A percentile compares a stretch with the other conserved stretches of the same genome.
These are phyloP conservation scores for Drosophila sp. DNA, from an alignment of 1,140 invertebrate genomes.

Conservation along the genomic window DNA sequence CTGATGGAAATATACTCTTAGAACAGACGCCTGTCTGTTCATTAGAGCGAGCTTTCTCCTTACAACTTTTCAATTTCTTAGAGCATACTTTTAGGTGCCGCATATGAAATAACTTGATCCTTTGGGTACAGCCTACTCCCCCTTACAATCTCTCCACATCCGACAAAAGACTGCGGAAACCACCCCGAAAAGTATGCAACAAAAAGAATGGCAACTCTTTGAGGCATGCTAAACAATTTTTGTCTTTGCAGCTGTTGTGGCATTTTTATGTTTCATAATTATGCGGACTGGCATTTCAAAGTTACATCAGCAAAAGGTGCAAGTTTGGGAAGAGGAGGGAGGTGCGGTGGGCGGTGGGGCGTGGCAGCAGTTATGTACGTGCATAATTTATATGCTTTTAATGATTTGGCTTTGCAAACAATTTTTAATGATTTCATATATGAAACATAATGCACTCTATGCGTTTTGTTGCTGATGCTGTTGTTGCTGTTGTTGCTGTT, in stretches of 20 bases:
- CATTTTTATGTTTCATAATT: conserved; percentile 69
- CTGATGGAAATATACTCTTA: conserved; percentile 1
- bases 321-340: no score
- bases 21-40: conserved; percentile 19
- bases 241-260: conserved; percentile 42
- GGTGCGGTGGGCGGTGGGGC: conserved; percentile 14
- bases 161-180: neutral
- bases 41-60: conserved; percentile 40
- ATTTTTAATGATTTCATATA: conserved; percentile 77
- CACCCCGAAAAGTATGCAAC: conserved; percentile 47
- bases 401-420: conserved; percentile 71
- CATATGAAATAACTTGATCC: conserved; percentile 62
- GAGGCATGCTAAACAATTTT: conserved; percentile 68
- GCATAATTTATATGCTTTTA: conserved; percentile 83
- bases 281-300: conserved; percentile 47
- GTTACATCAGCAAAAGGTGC: conserved; percentile 2
- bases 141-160: conserved; percentile 1
- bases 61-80: conserved; percentile 63
- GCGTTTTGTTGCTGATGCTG: conserved; percentile 15
- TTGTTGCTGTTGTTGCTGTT: conserved; percentile 18
- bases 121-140: conserved; percentile 14
- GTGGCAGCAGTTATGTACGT: conserved; percentile 22
- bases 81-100: conserved; percentile 75
- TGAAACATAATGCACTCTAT: conserved; percentile 57
- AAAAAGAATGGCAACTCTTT: conserved; percentile 11